Conservation (phyloP, 2,113 vertebrate genomes). For the Dipodomys merriami region DNA sequence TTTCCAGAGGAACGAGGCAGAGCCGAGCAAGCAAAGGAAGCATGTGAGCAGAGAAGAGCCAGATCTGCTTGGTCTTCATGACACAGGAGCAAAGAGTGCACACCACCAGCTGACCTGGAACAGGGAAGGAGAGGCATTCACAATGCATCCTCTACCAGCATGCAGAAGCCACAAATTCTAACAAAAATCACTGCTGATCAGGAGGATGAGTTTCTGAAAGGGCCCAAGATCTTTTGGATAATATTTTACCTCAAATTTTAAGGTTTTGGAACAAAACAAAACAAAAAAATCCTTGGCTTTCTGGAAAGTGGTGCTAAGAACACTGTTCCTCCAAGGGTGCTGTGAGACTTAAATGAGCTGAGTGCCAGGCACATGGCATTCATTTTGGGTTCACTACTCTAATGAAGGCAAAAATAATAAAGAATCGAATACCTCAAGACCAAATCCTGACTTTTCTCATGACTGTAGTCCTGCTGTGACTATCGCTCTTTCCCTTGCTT, state of each 20-base stretch:
- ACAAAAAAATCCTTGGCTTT: neutral
- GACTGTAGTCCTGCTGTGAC: neutral
- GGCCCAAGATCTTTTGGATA: neutral
- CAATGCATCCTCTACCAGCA: neutral
- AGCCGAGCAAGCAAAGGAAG: constrained; percentile 97
- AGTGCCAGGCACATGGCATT: neutral
- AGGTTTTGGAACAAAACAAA: too few species aligned
- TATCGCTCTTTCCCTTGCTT: neutral
- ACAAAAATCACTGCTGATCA: neutral
- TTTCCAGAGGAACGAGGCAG: constrained; percentile 97
- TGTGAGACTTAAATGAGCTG: neutral
- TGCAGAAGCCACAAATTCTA: neutral
- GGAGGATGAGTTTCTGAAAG: constrained; percentile 10
- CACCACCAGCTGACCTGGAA: constrained; percentile 96
- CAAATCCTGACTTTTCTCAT: neutral
- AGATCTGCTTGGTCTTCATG: constrained; percentile 99
- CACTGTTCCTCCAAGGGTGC: neutral
- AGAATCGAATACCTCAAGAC: neutral
- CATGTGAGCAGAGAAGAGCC: constrained; percentile 98
- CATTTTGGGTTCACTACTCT: neutral
- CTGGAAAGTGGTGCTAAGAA: neutral
- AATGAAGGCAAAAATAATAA: neutral
- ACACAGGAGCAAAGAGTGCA: constrained; percentile 98
- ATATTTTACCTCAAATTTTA: neutral
- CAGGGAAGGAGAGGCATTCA: neutral